Evolutionary conservation across 2,888 invertebrate species (phyloP).

Genomic region (Machimus rusticus): DNA sequence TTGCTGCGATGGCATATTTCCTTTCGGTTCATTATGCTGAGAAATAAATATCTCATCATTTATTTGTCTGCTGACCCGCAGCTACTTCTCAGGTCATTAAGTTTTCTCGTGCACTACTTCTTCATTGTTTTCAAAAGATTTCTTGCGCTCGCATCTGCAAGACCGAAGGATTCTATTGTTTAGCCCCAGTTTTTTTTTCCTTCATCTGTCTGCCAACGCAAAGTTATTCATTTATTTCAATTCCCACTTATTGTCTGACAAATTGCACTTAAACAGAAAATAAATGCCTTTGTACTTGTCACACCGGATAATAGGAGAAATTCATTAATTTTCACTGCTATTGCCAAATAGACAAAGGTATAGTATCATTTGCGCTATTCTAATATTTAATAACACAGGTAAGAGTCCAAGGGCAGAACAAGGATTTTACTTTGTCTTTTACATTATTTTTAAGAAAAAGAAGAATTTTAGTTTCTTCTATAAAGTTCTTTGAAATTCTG

Average conservation of each 20-base stretch:
- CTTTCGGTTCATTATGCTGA: not conserved
- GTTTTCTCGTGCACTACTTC: not conserved
- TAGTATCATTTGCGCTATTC: not conserved
- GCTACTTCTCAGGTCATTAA: not conserved
- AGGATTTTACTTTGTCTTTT: not conserved
- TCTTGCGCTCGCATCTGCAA: not conserved
- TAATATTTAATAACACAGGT: not conserved
- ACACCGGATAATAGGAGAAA: not conserved
- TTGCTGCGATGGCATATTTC: not conserved
- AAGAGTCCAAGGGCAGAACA: not conserved
- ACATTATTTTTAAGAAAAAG: not conserved
- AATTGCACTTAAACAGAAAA: not conserved
- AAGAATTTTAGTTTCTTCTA: too few species aligned
- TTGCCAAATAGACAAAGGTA: not conserved
- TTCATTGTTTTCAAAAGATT: not conserved
- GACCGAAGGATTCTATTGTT: not conserved
- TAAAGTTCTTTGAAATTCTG: too few species aligned
- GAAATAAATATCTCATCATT: not conserved
- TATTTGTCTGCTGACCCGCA: not conserved
- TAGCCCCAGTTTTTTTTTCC: not conserved
- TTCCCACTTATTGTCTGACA: not conserved
- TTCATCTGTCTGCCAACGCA: not conserved
- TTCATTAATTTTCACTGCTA: not conserved
- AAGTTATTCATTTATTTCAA: not conserved
- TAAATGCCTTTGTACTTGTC: not conserved